These are phyloP conservation scores for Carassius gibelio DNA, from an alignment of 2,113 vertebrate species.

Conservation along the genomic window DNA sequence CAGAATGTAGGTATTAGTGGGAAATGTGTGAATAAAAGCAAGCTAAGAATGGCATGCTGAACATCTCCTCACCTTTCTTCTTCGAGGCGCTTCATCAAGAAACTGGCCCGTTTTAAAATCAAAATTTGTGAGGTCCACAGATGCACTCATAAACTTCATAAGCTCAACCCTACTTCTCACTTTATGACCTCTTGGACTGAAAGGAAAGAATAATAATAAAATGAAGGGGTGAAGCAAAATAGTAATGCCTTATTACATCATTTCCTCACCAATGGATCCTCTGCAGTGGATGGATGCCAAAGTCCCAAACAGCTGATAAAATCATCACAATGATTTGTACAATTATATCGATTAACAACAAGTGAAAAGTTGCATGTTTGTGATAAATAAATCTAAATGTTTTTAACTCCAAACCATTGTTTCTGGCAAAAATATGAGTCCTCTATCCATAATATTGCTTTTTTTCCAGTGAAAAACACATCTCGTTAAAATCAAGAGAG, in stretches of 20 bases:
- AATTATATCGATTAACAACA: background rate
- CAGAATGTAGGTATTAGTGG: background rate
- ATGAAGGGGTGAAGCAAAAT: background rate
- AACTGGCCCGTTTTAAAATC: constrained; percentile 83
- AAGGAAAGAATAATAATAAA: background rate
- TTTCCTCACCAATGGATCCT: background rate
- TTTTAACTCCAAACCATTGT: background rate
- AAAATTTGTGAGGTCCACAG: constrained; percentile 77
- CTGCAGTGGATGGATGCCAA: background rate
- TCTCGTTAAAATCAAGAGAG: too few species aligned
- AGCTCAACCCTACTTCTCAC: constrained; percentile 86
- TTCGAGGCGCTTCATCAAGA: constrained; percentile 48
- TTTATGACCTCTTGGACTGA: constrained; percentile 81
- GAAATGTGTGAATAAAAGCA: background rate
- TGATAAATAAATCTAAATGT: too few species aligned
- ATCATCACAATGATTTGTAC: background rate
- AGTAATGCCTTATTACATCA: background rate
- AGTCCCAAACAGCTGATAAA: background rate
- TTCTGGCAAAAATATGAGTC: background rate
- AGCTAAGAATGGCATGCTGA: background rate
- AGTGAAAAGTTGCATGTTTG: too few species aligned
- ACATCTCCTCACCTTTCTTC: constrained; percentile 60
- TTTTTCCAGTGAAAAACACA: background rate
- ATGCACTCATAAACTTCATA: constrained; percentile 71
- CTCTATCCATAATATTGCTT: background rate